phyloP scores from a whole-genome alignment of 2,888 invertebrate species.

The Philereme vetulata region DNA sequence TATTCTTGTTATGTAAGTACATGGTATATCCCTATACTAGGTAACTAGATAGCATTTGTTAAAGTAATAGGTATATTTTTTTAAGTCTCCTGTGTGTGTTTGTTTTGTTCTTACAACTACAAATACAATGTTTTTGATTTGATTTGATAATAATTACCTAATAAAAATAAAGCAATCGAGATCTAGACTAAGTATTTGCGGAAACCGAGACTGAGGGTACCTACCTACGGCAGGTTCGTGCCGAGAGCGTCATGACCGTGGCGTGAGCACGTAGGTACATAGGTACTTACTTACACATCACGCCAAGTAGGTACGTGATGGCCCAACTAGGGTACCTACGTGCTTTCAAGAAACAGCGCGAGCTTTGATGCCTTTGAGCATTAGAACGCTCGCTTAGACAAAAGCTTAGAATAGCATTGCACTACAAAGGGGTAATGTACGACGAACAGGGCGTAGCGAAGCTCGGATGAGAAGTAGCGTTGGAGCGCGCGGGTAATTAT shows the following conservation, averaged over 20 bases:
- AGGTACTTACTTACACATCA: too few relatives aligned
- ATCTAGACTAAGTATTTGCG: background rate
- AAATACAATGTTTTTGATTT: too few relatives aligned
- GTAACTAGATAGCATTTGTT: too few relatives aligned
- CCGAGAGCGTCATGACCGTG: background rate
- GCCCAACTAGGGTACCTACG: too few relatives aligned
- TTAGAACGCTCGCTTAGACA: slow-evolving; percentile 3
- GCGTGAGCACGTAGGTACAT: background rate
- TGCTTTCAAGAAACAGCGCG: background rate
- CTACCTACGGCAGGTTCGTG: background rate
- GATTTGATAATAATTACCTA: too few relatives aligned
- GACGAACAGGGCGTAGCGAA: background rate
- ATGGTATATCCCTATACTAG: too few relatives aligned
- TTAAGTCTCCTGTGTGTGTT: too few relatives aligned
- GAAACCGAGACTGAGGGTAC: background rate
- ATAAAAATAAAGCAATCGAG: too few relatives aligned
- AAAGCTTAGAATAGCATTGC: background rate
- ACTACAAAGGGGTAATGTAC: slow-evolving; percentile 36
- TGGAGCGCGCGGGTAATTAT: slow-evolving; percentile 43
- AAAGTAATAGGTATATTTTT: too few relatives aligned
- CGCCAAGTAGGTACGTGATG: background rate
- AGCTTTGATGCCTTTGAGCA: slow-evolving; percentile 5
- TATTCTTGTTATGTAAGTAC: too few relatives aligned
- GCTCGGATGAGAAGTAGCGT: slow-evolving; percentile 19
- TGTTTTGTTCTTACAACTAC: too few relatives aligned